phyloP scores from a whole-genome alignment of 1,140 invertebrate species.

The Drosophila malerkotliana region DNA sequence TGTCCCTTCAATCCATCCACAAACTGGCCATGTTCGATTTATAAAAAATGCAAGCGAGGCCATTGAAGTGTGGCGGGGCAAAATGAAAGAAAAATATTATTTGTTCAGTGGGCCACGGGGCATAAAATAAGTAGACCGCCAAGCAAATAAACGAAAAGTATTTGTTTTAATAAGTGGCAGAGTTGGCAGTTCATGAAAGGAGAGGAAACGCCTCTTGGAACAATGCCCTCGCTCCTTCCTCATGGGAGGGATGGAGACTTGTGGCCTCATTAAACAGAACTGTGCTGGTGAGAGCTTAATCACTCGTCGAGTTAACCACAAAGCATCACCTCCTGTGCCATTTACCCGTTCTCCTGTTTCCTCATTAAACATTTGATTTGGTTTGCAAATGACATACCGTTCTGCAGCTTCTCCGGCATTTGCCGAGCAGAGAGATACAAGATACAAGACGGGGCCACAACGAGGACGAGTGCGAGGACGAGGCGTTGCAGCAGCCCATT shows the following conservation, averaged over 20 bases:
- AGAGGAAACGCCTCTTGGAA: neutral
- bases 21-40: slow-evolving; percentile 18
- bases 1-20: neutral
- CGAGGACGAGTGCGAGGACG: neutral
- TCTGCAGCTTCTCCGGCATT: slow-evolving; percentile 1
- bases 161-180: neutral
- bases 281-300: slow-evolving; percentile 8
- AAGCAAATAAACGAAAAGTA: slow-evolving; percentile 25
- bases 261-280: slow-evolving; percentile 25
- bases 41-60: slow-evolving; percentile 30
- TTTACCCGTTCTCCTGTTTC: slow-evolving; percentile 31
- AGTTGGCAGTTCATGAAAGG: neutral
- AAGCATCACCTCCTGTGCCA: slow-evolving; percentile 11
- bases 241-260: neutral
- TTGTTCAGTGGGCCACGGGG: neutral
- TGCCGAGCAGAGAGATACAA: neutral
- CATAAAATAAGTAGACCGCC: neutral
- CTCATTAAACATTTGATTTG: slow-evolving; percentile 51
- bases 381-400: slow-evolving; percentile 35
- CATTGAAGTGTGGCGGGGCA: neutral
- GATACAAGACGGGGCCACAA: neutral
- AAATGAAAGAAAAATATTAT: slow-evolving; percentile 25
- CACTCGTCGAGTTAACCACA: slow-evolving; percentile 13
- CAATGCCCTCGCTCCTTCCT: neutral
- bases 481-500: slow-evolving; percentile 13